A percentile compares a stretch with the other conserved stretches of the same genome.
Conservation (phyloP, 2,797 vertebrate genomes). For the Dicrostonyx torquatus region DNA sequence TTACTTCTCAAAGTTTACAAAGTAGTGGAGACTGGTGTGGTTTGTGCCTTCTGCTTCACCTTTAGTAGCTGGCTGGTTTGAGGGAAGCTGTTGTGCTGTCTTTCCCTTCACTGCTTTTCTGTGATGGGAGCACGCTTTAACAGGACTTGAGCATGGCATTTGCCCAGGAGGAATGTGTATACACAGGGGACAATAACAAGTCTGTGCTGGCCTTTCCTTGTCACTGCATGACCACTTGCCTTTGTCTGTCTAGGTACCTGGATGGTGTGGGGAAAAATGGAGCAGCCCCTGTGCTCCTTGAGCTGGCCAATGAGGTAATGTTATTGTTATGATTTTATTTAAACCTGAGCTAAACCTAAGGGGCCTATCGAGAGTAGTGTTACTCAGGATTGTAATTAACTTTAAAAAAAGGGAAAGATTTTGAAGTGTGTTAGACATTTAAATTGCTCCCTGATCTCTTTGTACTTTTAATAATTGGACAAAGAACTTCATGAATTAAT, state of each 20-base stretch:
- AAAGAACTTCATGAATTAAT: slow-evolving; percentile 92
- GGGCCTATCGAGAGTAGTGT: slow-evolving; percentile 84
- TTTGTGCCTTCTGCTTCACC: not conserved
- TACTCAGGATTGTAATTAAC: slow-evolving; percentile 86
- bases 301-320: slow-evolving; percentile 97
- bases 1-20: not conserved
- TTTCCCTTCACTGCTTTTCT: slow-evolving; percentile 62
- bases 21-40: not conserved
- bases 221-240: slow-evolving; percentile 85
- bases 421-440: slow-evolving; percentile 86
- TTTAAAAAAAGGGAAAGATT: slow-evolving; percentile 78
- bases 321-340: slow-evolving; percentile 76
- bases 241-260: slow-evolving; percentile 93
- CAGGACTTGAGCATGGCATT: slow-evolving; percentile 86
- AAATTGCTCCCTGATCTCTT: slow-evolving; percentile 90
- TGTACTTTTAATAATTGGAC: slow-evolving; percentile 95
- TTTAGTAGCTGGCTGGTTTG: not conserved
- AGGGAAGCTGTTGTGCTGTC: slow-evolving; percentile 50
- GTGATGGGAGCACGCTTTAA: slow-evolving; percentile 82
- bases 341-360: slow-evolving; percentile 83
- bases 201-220: slow-evolving; percentile 89
- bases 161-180: slow-evolving; percentile 88
- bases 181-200: slow-evolving; percentile 86
- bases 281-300: slow-evolving; percentile 92
- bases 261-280: slow-evolving; percentile 90